Percentiles rank a stretch among this genome's conserved stretches.
Conservation (phyloP, 2,888 invertebrate genomes). For the Myopa testacea region DNA sequence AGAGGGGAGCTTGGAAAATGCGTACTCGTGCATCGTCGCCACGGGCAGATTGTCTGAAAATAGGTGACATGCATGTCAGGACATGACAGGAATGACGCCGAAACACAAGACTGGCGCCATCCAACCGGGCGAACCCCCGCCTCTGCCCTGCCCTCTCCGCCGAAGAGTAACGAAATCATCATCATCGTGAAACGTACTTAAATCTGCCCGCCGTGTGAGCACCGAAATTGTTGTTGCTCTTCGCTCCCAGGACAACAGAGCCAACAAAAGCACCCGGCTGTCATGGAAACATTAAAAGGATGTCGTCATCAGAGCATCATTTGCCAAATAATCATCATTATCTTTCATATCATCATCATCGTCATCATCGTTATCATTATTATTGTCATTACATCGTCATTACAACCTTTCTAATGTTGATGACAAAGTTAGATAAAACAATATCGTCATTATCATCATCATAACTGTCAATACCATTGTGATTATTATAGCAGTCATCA, state of each 20-base stretch:
- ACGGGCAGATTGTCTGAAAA: slow-evolving; percentile 51
- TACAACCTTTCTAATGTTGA: no score
- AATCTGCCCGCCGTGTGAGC: neutral
- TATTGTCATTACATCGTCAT: no score
- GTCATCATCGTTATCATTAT: neutral
- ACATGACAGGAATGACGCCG: slow-evolving; percentile 53
- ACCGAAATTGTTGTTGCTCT: neutral
- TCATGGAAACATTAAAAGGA: slow-evolving; percentile 14
- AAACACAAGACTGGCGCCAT: slow-evolving; percentile 36
- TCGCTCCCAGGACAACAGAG: slow-evolving; percentile 8
- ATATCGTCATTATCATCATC: no score
- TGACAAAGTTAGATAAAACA: no score
- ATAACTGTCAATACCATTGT: neutral
- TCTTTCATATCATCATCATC: neutral
- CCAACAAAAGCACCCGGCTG: slow-evolving; percentile 9
- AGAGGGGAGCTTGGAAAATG: neutral
- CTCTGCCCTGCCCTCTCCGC: neutral
- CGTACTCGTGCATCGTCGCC: slow-evolving; percentile 34
- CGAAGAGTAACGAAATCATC: neutral
- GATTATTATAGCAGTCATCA: no score
- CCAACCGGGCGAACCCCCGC: neutral
- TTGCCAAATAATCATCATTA: neutral
- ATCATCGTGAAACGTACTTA: neutral
- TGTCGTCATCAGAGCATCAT: neutral
- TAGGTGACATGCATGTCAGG: slow-evolving; percentile 58